Percentiles rank a stretch among this genome's conserved stretches.
Evolutionary conservation across 2,888 invertebrate species (phyloP).

Genomic region (Diarsia brunnea): DNA sequence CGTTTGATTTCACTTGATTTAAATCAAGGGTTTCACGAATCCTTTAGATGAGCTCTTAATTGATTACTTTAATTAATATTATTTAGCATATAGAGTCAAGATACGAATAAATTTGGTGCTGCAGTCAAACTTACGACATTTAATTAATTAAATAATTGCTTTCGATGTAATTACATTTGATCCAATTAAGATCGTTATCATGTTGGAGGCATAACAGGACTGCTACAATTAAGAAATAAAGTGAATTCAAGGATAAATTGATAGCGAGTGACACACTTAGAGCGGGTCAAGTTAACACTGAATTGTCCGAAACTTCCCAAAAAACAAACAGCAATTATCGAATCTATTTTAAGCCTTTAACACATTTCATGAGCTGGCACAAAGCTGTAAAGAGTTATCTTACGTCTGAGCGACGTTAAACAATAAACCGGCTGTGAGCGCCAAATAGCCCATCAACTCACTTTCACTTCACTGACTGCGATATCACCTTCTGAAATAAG

Average conservation of each 20-base stretch:
- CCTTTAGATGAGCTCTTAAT: constrained; percentile 15
- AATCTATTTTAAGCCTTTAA: constrained; percentile 31
- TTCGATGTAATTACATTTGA: constrained; percentile 35
- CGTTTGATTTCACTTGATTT: constrained; percentile 31
- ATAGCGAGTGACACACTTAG: not conserved
- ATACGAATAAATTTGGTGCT: constrained; percentile 25
- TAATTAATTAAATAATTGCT: constrained; percentile 30
- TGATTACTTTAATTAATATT: constrained; percentile 44
- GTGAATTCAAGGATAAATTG: not conserved
- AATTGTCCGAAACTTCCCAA: not conserved
- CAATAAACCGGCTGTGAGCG: constrained; percentile 44
- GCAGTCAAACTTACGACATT: constrained; percentile 14
- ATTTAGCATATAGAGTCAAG: constrained; percentile 13
- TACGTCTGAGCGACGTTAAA: constrained; percentile 16
- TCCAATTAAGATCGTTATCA: constrained; percentile 47
- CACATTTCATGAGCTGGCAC: constrained; percentile 20
- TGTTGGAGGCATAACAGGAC: constrained; percentile 15
- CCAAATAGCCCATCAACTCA: constrained; percentile 49
- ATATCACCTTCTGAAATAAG: constrained; percentile 15
- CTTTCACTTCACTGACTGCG: constrained; percentile 31
- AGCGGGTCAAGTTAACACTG: not conserved
- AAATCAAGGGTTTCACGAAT: constrained; percentile 20
- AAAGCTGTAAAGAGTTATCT: constrained; percentile 45
- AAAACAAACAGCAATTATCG: not conserved
- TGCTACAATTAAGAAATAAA: constrained; percentile 13